Conservation (phyloP, 1,140 invertebrate genomes). For the Platorchestia sp. region DNA sequence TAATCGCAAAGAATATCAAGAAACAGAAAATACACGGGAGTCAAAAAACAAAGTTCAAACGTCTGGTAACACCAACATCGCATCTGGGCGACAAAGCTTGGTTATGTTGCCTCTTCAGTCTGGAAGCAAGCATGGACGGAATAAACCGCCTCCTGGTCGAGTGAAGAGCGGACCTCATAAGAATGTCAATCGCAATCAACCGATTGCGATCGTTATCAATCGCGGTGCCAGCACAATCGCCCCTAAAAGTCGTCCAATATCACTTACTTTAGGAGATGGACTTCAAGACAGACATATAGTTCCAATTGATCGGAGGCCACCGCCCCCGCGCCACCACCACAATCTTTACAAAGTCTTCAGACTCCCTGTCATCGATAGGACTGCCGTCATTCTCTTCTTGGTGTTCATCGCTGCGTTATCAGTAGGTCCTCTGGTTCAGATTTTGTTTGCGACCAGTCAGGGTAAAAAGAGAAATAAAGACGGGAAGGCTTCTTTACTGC, state of each 20-base stretch:
- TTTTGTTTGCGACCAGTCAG: neutral
- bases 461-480: conserved; percentile 1
- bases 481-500: neutral
- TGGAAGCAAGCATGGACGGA: neutral
- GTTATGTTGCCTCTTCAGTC: neutral
- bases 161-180: neutral
- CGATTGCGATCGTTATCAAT: neutral
- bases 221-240: neutral
- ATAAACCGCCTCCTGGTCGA: neutral
- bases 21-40: neutral
- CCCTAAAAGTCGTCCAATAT: neutral
- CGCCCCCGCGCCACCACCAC: neutral
- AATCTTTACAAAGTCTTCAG: neutral
- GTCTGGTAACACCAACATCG: neutral
- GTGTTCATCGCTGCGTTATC: neutral
- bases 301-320: neutral
- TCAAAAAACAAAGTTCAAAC: neutral
- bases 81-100: neutral
- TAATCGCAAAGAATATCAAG: neutral
- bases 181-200: neutral
- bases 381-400: conserved; percentile 2
- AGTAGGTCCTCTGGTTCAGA: neutral
- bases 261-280: neutral
- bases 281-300: neutral
- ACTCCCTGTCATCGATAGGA: conserved; percentile 3